Conservation (phyloP, 2,797 vertebrate species). For the Bovichtus variegatus region DNA sequence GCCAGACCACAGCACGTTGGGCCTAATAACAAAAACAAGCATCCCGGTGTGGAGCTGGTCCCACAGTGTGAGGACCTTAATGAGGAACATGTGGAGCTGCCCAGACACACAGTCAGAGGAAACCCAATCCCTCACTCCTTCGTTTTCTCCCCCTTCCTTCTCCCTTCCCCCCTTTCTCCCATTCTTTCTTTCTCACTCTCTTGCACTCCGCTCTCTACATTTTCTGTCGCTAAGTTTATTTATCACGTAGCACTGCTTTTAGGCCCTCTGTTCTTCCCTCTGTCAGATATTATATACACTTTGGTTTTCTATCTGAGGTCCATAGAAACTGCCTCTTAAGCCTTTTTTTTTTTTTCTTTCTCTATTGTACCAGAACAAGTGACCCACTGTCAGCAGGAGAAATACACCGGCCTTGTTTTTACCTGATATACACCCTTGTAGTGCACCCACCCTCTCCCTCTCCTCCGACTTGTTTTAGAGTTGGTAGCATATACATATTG, state of each 20-base stretch:
- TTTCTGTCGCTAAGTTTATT: slow-evolving; percentile 37
- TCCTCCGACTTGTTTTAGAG: slow-evolving; percentile 55
- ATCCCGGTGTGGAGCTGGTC: slow-evolving; percentile 84
- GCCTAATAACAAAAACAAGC: slow-evolving; percentile 90
- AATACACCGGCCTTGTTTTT: slow-evolving; percentile 63
- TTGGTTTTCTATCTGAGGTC: slow-evolving; percentile 8
- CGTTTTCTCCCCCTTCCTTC: slow-evolving; percentile 50
- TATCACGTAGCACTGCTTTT: slow-evolving; percentile 14
- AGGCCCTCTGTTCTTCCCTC: background rate
- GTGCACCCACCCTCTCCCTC: slow-evolving; percentile 18
- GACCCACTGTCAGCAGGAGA: slow-evolving; percentile 73
- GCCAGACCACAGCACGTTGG: slow-evolving; percentile 82
- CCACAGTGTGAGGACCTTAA: slow-evolving; percentile 88
- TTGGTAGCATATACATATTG: slow-evolving; percentile 72
- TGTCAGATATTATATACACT: slow-evolving; percentile 8
- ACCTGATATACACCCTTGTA: slow-evolving; percentile 61
- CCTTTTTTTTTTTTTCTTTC: slow-evolving; percentile 64
- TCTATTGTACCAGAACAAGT: slow-evolving; percentile 77
- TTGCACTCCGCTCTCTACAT: slow-evolving; percentile 42
- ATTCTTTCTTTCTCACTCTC: slow-evolving; percentile 65
- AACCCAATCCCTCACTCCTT: slow-evolving; percentile 84
- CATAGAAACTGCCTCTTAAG: slow-evolving; percentile 39
- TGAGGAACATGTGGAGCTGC: slow-evolving; percentile 89
- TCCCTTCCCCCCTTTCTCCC: slow-evolving; percentile 66
- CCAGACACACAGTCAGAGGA: slow-evolving; percentile 89